Base-by-base conservation (phyloP, 2,888 invertebrate species). In the Lordiphosa fenestrarum region DNA sequence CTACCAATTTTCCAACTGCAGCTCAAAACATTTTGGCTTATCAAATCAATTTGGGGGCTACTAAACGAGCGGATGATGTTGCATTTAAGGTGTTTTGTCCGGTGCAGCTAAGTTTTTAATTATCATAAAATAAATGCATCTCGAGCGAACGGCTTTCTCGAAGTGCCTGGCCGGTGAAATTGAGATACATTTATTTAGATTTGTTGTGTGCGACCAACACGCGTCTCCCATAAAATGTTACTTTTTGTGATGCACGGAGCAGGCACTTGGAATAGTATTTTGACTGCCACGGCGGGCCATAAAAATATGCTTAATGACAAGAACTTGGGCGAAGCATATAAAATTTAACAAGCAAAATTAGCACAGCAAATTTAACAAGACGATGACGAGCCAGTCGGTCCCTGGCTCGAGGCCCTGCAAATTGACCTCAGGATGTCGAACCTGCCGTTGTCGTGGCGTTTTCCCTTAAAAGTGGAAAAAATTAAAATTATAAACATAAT, bases 181-280 rank as follows among this genome's bases (percentile, higher is more conserved):
- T 53, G 42, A 73, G 69, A 74, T 81, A 70, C 69, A 78, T 75
- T 82, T 77, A 77, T 77, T 73, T 71, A 78, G 66, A 75, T 61
- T 65, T 65, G 65, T 44, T 77, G 70, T 62, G 69, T 77, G 74
- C 53, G 35, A 40, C 53, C 41, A 25, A 69, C 76, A 81, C 74
- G 78, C 82, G 82, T 51, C 56, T 35, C 23, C 71, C 77, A 73
- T 82, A 77, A 77, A 76, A 73, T 47, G 62, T 38, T 35, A 60
- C 30, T 12, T 44, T 64, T 63, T 60, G 33, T 64, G 23, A 53
- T 64, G 55, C 47, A 44, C 30, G 42, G 12, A 12, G 42, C 42
- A 42, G 42, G 67, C 67, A 48, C 60, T 67, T 62, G 62, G 39
- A 66, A 74, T 74, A 59, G 55, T 72, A 57, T 70, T 72, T 72